phyloP scores from a whole-genome alignment of 2,797 vertebrate species.

The Chiloscyllium punctatum region DNA sequence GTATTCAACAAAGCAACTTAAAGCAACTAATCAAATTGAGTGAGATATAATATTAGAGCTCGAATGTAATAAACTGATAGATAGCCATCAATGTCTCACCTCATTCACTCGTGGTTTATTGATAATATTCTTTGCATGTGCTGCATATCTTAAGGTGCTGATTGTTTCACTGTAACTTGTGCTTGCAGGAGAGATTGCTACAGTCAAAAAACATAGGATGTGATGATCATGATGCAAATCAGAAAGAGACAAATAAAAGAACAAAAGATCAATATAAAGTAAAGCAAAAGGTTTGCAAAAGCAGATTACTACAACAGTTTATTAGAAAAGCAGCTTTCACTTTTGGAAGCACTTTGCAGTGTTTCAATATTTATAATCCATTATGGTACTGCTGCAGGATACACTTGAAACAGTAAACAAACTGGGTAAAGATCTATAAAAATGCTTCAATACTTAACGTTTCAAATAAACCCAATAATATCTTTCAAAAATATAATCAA shows the following conservation, averaged over 20 bases:
- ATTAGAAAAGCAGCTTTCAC: no score
- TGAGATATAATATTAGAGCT: not conserved
- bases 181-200: conserved; percentile 89
- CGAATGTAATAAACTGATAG: not conserved
- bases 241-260: not conserved
- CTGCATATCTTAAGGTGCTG: conserved; percentile 90
- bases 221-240: not conserved
- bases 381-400: not conserved
- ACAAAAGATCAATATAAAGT: not conserved
- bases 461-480: not conserved
- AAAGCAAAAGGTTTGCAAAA: not conserved
- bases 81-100: conserved; percentile 57
- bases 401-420: not conserved
- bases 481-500: not conserved
- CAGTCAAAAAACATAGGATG: conserved; percentile 38
- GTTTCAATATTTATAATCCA: not conserved
- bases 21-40: not conserved
- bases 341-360: not conserved
- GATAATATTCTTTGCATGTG: conserved; percentile 89
- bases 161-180: conserved; percentile 90
- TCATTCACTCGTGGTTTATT: conserved; percentile 94
- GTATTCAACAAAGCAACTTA: not conserved
- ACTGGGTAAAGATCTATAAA: not conserved
- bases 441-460: not conserved
- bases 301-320: not conserved